phyloP scores from a whole-genome alignment of 2,113 vertebrate genomes.

The Fulmarus glacialis region DNA sequence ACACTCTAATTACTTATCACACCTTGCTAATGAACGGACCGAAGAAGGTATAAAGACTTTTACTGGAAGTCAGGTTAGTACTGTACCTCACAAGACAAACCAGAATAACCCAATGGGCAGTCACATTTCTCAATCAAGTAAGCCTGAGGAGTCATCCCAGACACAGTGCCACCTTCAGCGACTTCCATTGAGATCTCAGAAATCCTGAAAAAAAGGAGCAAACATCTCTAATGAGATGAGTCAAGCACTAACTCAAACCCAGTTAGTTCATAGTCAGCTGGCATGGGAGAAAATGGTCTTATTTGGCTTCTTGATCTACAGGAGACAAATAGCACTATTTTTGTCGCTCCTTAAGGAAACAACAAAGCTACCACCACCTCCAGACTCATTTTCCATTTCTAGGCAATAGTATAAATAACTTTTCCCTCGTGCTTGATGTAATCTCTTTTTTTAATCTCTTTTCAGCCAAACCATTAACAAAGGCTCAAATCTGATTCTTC shows the following conservation, averaged over 20 bases:
- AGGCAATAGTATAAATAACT: background rate
- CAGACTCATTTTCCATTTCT: background rate
- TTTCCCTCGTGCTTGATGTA: background rate
- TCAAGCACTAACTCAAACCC: background rate
- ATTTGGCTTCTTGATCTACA: background rate
- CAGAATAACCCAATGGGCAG: constrained; percentile 90
- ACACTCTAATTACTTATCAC: background rate
- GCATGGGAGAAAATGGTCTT: background rate
- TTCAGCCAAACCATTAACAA: constrained; percentile 1
- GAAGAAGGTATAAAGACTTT: background rate
- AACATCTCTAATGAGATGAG: background rate
- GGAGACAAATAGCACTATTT: background rate
- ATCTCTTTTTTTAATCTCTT: background rate
- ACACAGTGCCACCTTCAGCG: constrained; percentile 80
- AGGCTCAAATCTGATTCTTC: background rate
- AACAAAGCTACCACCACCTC: background rate
- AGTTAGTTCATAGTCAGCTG: background rate
- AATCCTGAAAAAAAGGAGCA: constrained; percentile 78
- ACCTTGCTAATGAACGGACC: background rate
- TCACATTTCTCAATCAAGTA: constrained; percentile 89
- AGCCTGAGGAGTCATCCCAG: constrained; percentile 78
- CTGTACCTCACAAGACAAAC: constrained; percentile 93
- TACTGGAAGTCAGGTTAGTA: background rate
- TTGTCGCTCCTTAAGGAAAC: background rate
- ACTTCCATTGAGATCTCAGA: constrained; percentile 93